Conservation (phyloP, 2,888 invertebrate species). For the Apodemia arnacis region DNA sequence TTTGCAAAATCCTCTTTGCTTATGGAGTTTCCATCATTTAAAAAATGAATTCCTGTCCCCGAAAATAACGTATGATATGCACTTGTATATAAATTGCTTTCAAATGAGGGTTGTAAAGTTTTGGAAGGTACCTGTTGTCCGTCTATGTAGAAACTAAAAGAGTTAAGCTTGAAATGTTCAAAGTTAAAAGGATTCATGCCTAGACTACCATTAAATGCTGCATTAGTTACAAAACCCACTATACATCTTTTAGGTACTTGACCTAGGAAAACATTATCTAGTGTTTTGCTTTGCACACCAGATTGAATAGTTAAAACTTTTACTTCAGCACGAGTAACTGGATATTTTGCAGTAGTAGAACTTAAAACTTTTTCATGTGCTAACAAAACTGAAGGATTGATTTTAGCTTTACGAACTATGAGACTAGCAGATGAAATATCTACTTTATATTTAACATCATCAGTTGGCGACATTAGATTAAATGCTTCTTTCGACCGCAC, state of each 20-base stretch:
- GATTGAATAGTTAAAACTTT: slow-evolving; percentile 22
- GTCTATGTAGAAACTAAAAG: no score
- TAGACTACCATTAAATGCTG: no score
- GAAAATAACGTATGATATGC: slow-evolving; percentile 75
- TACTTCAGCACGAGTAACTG: slow-evolving; percentile 16
- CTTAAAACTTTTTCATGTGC: no score
- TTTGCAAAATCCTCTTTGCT: slow-evolving; percentile 52
- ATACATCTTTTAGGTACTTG: no score
- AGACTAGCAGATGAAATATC: no score
- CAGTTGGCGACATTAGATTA: no score
- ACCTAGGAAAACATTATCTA: slow-evolving; percentile 63
- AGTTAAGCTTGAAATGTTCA: no score
- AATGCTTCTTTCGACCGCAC: neutral
- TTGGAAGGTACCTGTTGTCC: slow-evolving; percentile 23
- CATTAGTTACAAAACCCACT: no score
- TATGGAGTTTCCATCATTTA: slow-evolving; percentile 80
- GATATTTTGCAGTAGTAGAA: neutral
- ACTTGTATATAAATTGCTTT: slow-evolving; percentile 35
- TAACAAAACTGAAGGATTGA: no score
- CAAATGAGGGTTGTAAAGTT: slow-evolving; percentile 60
- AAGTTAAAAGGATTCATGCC: no score
- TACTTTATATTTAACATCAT: no score
- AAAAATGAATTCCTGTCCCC: slow-evolving; percentile 79
- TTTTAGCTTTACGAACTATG: no score
- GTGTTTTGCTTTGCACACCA: slow-evolving; percentile 19